These are phyloP conservation scores for Torymus tubicola DNA, from an alignment of 2,888 invertebrate species.

Conservation along the genomic window DNA sequence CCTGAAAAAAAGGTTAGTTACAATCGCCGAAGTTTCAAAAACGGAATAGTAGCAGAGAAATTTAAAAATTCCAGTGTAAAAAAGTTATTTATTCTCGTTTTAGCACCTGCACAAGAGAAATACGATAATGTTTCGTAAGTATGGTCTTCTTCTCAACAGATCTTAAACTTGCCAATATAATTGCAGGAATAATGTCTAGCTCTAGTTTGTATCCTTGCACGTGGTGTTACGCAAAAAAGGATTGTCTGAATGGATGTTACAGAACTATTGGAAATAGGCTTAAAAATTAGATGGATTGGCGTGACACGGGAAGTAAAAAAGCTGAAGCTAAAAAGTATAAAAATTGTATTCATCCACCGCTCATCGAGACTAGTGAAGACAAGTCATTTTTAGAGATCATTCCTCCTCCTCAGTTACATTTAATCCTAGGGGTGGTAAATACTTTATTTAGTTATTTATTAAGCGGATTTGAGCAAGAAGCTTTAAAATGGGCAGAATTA, in stretches of 20 bases:
- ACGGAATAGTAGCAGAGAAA: neutral
- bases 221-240: neutral
- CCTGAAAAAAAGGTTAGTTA: neutral
- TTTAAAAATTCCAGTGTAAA: neutral
- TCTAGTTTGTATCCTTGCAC: neutral
- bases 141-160: neutral
- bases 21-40: neutral
- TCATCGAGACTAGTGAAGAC: neutral
- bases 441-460: too few relatives aligned
- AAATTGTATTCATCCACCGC: conserved; percentile 5
- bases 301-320: neutral
- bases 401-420: too few relatives aligned
- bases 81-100: neutral
- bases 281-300: neutral
- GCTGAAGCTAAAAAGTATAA: neutral
- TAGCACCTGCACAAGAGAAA: too few relatives aligned
- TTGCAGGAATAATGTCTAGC: neutral
- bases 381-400: too few relatives aligned
- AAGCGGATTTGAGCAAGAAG: too few relatives aligned
- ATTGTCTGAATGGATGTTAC: neutral
- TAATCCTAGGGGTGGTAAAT: too few relatives aligned
- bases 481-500: conserved; percentile 12
- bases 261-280: neutral
- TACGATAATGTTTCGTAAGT: too few relatives aligned
- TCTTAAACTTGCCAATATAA: neutral